These are phyloP conservation scores for Cryptus viduatorius DNA, from an alignment of 2,888 invertebrate genomes.

Conservation along the genomic window DNA sequence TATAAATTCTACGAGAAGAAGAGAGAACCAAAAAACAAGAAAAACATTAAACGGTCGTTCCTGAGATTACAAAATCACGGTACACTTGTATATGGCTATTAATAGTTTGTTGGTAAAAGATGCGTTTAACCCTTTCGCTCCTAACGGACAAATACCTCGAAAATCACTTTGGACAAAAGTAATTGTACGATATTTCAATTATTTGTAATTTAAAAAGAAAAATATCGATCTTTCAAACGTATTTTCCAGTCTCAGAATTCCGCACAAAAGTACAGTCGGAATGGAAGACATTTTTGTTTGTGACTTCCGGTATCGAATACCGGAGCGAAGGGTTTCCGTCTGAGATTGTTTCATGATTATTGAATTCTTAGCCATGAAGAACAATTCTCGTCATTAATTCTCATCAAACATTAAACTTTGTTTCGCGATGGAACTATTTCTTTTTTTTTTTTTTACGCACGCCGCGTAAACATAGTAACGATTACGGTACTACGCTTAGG, in stretches of 20 bases:
- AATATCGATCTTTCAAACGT: not conserved
- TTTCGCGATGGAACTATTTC: not conserved
- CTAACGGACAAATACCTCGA: not conserved
- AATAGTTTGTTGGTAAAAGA: not conserved
- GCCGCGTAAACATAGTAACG: slow-evolving; percentile 8
- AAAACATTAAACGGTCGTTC: slow-evolving; percentile 16
- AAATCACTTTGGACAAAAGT: not conserved
- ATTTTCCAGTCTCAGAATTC: slow-evolving; percentile 8
- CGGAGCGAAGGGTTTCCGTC: not conserved
- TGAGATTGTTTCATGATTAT: slow-evolving; percentile 38
- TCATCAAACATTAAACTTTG: slow-evolving; percentile 6
- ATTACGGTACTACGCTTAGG: slow-evolving; percentile 10
- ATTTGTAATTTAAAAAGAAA: not conserved
- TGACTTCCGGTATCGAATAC: not conserved
- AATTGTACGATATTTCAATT: not conserved
- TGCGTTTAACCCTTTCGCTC: not conserved
- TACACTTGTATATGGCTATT: slow-evolving; percentile 24
- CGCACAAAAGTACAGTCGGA: not conserved
- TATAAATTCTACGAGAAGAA: not conserved
- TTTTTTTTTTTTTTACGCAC: not conserved
- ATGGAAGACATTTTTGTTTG: not conserved
- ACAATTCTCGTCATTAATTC: slow-evolving; percentile 17
- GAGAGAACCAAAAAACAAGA: not conserved
- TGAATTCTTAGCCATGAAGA: slow-evolving; percentile 45
- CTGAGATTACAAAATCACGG: slow-evolving; percentile 45